These are phyloP conservation scores for Epizoanthus scotinus DNA, from an alignment of 92 coral and sea anemone genomes.

Conservation along the genomic window DNA sequence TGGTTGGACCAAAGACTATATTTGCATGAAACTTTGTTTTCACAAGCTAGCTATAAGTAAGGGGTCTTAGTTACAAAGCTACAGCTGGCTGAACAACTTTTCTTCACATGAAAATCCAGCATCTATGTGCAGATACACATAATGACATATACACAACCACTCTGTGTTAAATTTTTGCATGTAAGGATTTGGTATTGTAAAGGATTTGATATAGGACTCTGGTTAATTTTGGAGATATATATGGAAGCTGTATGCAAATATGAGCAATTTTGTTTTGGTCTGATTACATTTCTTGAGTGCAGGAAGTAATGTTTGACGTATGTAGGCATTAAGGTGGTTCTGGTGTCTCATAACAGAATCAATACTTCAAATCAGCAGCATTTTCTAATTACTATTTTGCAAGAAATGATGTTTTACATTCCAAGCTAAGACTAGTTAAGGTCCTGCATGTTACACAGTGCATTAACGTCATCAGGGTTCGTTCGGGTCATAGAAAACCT, in stretches of 20 bases:
- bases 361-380: too few species aligned
- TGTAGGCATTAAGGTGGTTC: not conserved
- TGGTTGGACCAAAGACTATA: not conserved
- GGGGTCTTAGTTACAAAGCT: not conserved
- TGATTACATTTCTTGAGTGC: not conserved
- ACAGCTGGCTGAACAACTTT: slow-evolving; percentile 6
- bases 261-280: not conserved
- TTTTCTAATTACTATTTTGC: too few species aligned
- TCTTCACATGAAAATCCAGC: not conserved
- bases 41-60: not conserved
- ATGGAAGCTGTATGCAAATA: not conserved
- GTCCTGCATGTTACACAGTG: too few species aligned
- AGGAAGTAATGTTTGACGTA: not conserved
- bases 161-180: not conserved
- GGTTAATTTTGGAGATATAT: not conserved
- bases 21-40: slow-evolving; percentile 12
- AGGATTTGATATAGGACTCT: not conserved
- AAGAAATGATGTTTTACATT: too few species aligned
- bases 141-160: not conserved
- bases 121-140: not conserved
- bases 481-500: too few species aligned
- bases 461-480: too few species aligned
- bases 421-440: too few species aligned
- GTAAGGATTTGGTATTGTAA: not conserved
- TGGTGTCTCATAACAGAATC: not conserved